Base-by-base conservation (phyloP, 2,888 invertebrate genomes). In the Papilio gigon region DNA sequence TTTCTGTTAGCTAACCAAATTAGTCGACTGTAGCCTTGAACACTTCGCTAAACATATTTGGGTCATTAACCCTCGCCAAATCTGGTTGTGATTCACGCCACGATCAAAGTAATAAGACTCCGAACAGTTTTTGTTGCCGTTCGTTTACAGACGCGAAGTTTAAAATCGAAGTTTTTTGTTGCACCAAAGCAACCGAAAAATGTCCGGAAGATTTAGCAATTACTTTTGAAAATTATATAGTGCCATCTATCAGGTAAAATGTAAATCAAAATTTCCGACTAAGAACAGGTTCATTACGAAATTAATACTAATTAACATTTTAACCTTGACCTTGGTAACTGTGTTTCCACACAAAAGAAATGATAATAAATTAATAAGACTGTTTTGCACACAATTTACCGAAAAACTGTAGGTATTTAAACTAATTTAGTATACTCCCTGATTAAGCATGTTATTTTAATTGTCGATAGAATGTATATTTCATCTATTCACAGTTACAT, bases 31-130 rank as follows among this genome's bases (percentile, higher is more conserved):
- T 89, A 90, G 89, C 92, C 92, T 92, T 92, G 92, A 89, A 87
- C 82, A 87, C 82, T 88, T 86, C 81, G 86, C 88, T 85, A 87
- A 89, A 87, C 88, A 88, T 85, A 90, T 90, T 90, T 89, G 81
- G 92, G 92, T 91, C 90, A 89, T 90, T 91, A 87, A 92, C 92
- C 92, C 90, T 88, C 80, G 81, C 87, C 88, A 86, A 91, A 89
- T 91, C 89, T 89, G 86, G 86, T 88, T 87, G 88, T 91, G 92
- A 92, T 90, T 92, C 92, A 92, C 88, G 79, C 78, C 82, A 84
- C 86, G 88, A 88, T 85, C 88, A 87, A 85, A 90, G 89, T 90
- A 88, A 90, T 89, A 89, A 88, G 85, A 56, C 83, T 81, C 85
- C 81, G 82, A 87, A 87, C 84, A 88, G 89, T 92, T 92, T 92